Conservation (phyloP, 2,888 invertebrate species). For the Lithophane semibrunnea region DNA sequence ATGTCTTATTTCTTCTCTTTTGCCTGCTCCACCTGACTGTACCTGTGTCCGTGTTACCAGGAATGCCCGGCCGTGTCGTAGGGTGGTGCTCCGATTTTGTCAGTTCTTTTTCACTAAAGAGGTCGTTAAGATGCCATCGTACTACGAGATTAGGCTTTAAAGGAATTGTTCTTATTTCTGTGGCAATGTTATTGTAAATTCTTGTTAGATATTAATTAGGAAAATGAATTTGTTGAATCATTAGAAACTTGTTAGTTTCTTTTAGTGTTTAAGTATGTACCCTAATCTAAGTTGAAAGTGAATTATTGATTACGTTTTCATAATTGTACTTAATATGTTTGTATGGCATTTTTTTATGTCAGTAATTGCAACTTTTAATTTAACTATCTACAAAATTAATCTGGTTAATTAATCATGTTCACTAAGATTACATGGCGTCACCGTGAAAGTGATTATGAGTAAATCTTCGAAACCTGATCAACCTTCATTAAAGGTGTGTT, state of each 20-base stretch:
- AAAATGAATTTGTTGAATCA: neutral
- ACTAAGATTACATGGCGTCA: slow-evolving; percentile 33
- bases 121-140: slow-evolving; percentile 80
- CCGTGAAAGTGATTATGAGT: slow-evolving; percentile 39
- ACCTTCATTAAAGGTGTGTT: slow-evolving; percentile 42
- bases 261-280: neutral
- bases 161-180: slow-evolving; percentile 47
- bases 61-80: slow-evolving; percentile 71
- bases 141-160: slow-evolving; percentile 55
- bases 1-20: neutral
- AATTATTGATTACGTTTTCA: neutral
- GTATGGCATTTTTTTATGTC: neutral
- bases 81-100: slow-evolving; percentile 74
- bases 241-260: neutral
- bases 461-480: slow-evolving; percentile 40
- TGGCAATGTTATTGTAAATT: slow-evolving; percentile 30
- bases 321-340: neutral
- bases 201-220: slow-evolving; percentile 40
- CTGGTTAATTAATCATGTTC: slow-evolving; percentile 32
- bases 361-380: neutral
- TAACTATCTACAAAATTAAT: slow-evolving; percentile 7
- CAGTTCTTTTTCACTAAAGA: slow-evolving; percentile 82
- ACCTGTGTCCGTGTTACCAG: slow-evolving; percentile 67
- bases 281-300: neutral
- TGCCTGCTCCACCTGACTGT: slow-evolving; percentile 56